Conservation (phyloP, 2,113 vertebrate species). For the Coptodon bakossiorum region DNA sequence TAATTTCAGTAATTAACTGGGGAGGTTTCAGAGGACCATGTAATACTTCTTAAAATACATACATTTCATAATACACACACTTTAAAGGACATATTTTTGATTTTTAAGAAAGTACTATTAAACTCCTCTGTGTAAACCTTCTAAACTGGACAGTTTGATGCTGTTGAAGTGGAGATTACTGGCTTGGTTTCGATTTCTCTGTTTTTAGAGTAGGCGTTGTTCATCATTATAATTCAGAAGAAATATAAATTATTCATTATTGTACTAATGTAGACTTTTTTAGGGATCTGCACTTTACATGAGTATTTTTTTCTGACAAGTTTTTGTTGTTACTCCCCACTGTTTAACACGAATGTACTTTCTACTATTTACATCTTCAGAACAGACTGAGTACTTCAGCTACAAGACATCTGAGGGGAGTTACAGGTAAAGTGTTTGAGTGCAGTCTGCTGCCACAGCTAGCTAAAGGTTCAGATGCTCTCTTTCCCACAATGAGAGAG, state of each 20-base stretch:
- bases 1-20: neutral
- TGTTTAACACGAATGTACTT: neutral
- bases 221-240: neutral
- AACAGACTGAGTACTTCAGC: neutral
- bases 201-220: neutral
- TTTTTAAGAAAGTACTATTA: neutral
- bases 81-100: neutral
- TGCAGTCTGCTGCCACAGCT: neutral
- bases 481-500: neutral
- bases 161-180: neutral
- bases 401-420: neutral
- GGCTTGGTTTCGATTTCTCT: neutral
- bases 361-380: neutral
- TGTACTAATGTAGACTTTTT: neutral
- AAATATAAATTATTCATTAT: neutral
- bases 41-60: neutral
- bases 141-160: neutral
- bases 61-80: neutral
- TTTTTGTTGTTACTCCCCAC: neutral
- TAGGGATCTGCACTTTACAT: rapidly evolving
- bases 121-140: neutral
- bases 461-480: neutral
- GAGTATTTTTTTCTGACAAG: neutral
- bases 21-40: neutral
- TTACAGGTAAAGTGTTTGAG: neutral